Percentiles rank a stretch among this genome's conserved stretches.
Evolutionary conservation across 2,113 vertebrate genomes (phyloP).

Genomic region (Psittacula cyanocephala): DNA sequence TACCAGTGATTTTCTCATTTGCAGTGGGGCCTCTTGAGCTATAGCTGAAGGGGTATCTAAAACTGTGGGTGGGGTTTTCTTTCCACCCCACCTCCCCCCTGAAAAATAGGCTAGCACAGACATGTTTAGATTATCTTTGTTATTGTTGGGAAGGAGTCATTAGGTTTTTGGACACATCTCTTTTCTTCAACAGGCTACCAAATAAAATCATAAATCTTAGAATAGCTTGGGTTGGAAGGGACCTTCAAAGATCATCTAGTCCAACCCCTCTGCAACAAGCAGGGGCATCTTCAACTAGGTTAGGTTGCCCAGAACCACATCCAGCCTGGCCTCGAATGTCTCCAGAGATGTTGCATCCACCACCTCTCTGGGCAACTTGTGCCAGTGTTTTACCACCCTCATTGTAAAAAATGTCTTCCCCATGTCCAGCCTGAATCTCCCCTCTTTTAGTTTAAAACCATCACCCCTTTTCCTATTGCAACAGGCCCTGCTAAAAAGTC

Average conservation of each 20-base stretch:
- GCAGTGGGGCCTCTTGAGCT: not conserved
- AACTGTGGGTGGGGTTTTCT: fast-evolving
- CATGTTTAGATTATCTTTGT: not conserved
- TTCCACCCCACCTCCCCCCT: not conserved
- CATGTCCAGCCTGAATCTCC: not conserved
- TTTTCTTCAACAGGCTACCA: not conserved
- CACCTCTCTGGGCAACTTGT: not conserved
- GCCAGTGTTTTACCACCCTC: not conserved
- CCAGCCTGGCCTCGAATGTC: not conserved
- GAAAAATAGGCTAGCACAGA: not conserved
- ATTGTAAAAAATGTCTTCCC: not conserved
- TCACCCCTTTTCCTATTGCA: not conserved
- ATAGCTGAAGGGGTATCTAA: not conserved
- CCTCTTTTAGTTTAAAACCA: not conserved
- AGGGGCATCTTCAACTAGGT: not conserved
- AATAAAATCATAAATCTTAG: not conserved
- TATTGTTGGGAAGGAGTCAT: not conserved
- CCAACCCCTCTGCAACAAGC: not conserved
- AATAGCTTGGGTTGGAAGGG: not conserved
- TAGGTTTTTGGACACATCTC: not conserved
- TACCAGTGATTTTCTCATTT: not conserved
- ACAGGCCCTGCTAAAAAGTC: not conserved
- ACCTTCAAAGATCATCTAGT: not conserved
- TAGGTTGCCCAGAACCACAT: not conserved
- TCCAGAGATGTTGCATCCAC: not conserved